Conservation (phyloP, 2,113 vertebrate genomes). For the Hepsetus odoe region DNA sequence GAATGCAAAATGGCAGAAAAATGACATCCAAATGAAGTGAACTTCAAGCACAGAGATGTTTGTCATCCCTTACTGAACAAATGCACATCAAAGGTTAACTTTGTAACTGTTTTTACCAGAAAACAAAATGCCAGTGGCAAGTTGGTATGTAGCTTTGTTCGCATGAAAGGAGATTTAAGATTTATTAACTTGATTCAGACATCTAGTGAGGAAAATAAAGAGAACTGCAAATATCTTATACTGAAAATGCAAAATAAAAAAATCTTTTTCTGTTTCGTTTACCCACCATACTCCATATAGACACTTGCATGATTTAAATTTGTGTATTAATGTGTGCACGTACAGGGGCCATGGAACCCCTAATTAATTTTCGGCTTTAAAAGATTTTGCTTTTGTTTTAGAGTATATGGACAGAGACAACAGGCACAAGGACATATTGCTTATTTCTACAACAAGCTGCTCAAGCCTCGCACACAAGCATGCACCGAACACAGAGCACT, state of each 20-base stretch:
- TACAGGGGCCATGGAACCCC: neutral
- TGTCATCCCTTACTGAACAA: neutral
- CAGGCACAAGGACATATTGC: neutral
- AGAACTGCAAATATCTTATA: too few species aligned
- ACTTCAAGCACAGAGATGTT: slow-evolving; percentile 14
- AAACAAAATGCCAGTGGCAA: neutral
- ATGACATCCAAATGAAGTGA: neutral
- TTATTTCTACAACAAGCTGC: slow-evolving; percentile 7
- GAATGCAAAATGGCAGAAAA: neutral
- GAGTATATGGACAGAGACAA: slow-evolving; percentile 22
- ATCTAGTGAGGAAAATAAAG: too few species aligned
- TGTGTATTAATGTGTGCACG: neutral
- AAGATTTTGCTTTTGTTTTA: slow-evolving; percentile 34
- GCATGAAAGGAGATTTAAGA: too few species aligned
- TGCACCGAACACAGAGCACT: slow-evolving; percentile 56
- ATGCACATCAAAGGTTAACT: slow-evolving; percentile 15
- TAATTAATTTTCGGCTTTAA: slow-evolving; percentile 18
- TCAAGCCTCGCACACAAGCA: slow-evolving; percentile 10
- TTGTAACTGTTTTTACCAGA: slow-evolving; percentile 27
- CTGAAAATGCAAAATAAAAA: too few species aligned
- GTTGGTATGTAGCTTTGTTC: neutral
- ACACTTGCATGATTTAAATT: too few species aligned
- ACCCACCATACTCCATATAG: too few species aligned
- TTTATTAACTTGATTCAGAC: too few species aligned
- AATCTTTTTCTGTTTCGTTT: too few species aligned